A percentile compares a stretch with the other conserved stretches of the same genome.
Evolutionary conservation across 2,888 invertebrate species (phyloP).

Genomic region (Acrobasis repandana): DNA sequence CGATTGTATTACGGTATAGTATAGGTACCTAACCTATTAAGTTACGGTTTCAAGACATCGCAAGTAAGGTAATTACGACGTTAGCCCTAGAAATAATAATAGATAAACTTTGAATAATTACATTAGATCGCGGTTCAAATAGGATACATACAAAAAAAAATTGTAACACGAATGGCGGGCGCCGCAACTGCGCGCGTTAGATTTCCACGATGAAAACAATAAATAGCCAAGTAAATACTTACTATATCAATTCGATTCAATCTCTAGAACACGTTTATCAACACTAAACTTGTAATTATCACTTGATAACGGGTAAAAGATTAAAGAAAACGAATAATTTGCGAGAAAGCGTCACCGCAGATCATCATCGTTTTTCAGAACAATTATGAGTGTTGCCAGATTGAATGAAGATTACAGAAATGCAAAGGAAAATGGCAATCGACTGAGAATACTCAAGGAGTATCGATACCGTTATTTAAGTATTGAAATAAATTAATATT

Average conservation of each 20-base stretch:
- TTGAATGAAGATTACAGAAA: not conserved
- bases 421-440: no score
- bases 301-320: constrained; percentile 42
- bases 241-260: constrained; percentile 44
- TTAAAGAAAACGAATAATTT: constrained; percentile 50
- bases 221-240: constrained; percentile 46
- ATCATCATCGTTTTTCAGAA: constrained; percentile 42
- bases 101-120: not conserved
- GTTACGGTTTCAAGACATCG: not conserved
- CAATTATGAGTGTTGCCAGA: constrained; percentile 23
- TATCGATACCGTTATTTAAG: no score
- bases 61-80: no score
- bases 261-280: constrained; percentile 44
- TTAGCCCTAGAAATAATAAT: not conserved
- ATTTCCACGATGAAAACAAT: constrained; percentile 31
- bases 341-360: constrained; percentile 54
- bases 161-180: constrained; percentile 70
- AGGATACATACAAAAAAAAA: constrained; percentile 42
- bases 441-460: no score
- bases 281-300: constrained; percentile 45
- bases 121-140: constrained; percentile 16
- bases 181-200: constrained; percentile 65
- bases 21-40: not conserved
- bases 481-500: no score
- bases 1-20: not conserved